Evolutionary conservation across 1,140 invertebrate species (phyloP).

Genomic region (Carposina sasakii): DNA sequence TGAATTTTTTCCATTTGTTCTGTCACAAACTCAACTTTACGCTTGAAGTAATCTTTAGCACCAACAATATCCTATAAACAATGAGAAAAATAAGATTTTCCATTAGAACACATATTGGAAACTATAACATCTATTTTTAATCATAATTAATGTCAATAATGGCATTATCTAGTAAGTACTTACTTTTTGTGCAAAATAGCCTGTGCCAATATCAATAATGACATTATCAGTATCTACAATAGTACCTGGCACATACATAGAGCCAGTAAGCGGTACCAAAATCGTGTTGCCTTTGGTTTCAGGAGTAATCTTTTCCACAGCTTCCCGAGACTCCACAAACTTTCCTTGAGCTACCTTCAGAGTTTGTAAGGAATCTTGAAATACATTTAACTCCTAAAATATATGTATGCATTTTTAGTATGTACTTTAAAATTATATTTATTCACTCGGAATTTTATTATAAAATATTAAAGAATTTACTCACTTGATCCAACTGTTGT

Average conservation of each 20-base stretch:
- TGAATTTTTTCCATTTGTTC: constrained; percentile 97
- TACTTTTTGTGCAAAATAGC: constrained; percentile 95
- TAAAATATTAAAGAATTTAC: no score
- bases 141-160: not conserved
- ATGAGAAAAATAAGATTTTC: not conserved
- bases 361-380: constrained; percentile 90
- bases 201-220: constrained; percentile 94
- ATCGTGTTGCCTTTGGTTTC: constrained; percentile 85
- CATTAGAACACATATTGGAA: not conserved
- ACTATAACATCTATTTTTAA: not conserved
- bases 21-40: constrained; percentile 91
- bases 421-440: not conserved
- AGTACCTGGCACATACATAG: constrained; percentile 95
- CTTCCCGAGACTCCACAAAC: constrained; percentile 89
- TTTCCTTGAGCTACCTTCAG: constrained; percentile 92
- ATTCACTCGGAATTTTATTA: no score
- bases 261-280: constrained; percentile 92
- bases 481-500: constrained; percentile 89
- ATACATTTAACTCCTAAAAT: constrained; percentile 86
- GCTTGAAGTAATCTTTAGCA: constrained; percentile 93
- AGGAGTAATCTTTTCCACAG: constrained; percentile 85
- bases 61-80: constrained; percentile 79
- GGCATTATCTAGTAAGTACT: constrained; percentile 17
- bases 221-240: constrained; percentile 88
- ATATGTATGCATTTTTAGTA: not conserved